phyloP scores from a whole-genome alignment of 2,113 vertebrate genomes.

The Hemicordylus capensis region DNA sequence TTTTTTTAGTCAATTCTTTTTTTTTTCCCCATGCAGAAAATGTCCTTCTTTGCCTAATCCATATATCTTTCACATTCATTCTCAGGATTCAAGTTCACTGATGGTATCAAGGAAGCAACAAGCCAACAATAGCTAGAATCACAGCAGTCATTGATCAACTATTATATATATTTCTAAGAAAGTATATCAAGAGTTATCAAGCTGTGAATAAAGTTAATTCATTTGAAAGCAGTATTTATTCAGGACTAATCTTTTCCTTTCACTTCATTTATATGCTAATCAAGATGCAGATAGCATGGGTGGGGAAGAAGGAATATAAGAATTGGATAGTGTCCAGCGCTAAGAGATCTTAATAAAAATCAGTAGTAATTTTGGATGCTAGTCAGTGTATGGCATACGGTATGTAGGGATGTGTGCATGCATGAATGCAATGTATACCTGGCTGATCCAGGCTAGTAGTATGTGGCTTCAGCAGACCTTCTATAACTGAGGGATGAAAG shows the following conservation, averaged over 20 bases:
- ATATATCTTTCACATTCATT: conserved; percentile 39
- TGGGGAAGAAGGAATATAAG: not conserved
- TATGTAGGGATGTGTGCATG: not conserved
- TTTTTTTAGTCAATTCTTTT: conserved; percentile 22
- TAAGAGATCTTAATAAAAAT: not conserved
- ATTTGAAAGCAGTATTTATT: conserved; percentile 49
- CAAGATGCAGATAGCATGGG: conserved; percentile 6
- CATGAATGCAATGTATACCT: not conserved
- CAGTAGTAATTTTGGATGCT: conserved; percentile 8
- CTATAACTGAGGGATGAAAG: not conserved
- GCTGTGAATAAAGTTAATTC: conserved; percentile 49
- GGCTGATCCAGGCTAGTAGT: not conserved
- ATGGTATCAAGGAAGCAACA: conserved; percentile 48
- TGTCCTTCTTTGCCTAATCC: conserved; percentile 34
- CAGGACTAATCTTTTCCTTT: conserved; percentile 40
- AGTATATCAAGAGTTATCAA: conserved; percentile 26
- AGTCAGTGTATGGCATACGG: not conserved
- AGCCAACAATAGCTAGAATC: conserved; percentile 33
- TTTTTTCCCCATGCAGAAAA: conserved; percentile 37
- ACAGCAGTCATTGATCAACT: conserved; percentile 37
- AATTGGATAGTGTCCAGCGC: not conserved
- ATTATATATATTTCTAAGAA: conserved; percentile 43
- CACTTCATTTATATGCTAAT: conserved; percentile 39
- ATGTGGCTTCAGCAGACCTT: not conserved
- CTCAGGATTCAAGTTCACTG: conserved; percentile 37